These are phyloP conservation scores for Lasaia peninsularis DNA, from an alignment of 1,140 invertebrate genomes.

Conservation along the genomic window DNA sequence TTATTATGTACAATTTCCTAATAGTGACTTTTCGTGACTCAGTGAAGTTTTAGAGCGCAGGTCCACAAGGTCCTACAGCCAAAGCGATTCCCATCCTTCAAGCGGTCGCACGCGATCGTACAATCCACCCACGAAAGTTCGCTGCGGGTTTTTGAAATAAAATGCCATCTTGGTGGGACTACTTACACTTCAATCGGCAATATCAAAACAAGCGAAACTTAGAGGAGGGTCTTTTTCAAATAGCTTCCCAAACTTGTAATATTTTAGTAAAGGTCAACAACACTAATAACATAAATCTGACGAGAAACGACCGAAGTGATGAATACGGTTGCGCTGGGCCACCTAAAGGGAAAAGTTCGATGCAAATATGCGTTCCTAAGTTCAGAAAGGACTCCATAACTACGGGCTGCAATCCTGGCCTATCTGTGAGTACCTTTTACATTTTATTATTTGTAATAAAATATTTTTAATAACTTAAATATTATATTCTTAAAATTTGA, in stretches of 20 bases:
- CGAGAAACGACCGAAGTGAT: constrained; percentile 80
- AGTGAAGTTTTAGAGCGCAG: constrained; percentile 58
- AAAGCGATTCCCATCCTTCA: constrained; percentile 33
- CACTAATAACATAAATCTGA: constrained; percentile 84
- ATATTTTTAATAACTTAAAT: background rate
- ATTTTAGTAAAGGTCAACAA: constrained; percentile 85
- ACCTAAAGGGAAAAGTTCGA: constrained; percentile 57
- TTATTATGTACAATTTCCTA: constrained; percentile 16
- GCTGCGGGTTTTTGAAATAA: constrained; percentile 38
- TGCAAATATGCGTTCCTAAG: constrained; percentile 67
- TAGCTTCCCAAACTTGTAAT: constrained; percentile 84
- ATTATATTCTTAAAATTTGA: too few relatives aligned
- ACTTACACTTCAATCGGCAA: constrained; percentile 73
- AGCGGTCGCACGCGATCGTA: constrained; percentile 41
- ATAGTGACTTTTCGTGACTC: constrained; percentile 24
- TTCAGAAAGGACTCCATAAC: constrained; percentile 69
- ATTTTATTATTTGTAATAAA: background rate
- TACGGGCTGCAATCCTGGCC: constrained; percentile 70
- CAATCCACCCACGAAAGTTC: constrained; percentile 1
- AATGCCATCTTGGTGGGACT: constrained; percentile 80
- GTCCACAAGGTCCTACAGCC: constrained; percentile 37
- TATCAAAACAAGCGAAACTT: constrained; percentile 78
- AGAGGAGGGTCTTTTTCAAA: constrained; percentile 84
- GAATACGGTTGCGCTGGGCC: constrained; percentile 76
- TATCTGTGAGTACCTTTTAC: constrained; percentile 62